phyloP scores from a whole-genome alignment of 2,888 invertebrate genomes.

The Sphaeridia pumilis region DNA sequence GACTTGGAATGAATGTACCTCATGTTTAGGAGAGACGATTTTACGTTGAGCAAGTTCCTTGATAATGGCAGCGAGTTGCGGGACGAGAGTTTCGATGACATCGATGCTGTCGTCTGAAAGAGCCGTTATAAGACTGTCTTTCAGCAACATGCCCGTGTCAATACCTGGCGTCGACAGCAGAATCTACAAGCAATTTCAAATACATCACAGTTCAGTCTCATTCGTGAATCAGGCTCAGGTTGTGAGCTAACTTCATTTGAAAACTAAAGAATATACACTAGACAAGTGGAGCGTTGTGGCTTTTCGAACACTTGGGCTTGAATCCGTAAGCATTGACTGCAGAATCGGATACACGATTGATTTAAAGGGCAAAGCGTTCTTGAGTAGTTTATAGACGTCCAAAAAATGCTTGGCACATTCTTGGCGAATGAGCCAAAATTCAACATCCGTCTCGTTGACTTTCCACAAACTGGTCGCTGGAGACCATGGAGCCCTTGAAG shows the following conservation, averaged over 20 bases:
- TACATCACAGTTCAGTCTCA: neutral
- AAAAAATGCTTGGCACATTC: constrained; percentile 25
- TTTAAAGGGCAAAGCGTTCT: constrained; percentile 28
- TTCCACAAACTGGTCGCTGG: neutral
- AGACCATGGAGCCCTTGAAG: neutral
- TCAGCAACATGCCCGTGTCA: constrained; percentile 17
- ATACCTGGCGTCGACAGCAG: constrained; percentile 24
- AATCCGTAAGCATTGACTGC: constrained; percentile 26
- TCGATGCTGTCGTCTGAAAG: constrained; percentile 31
- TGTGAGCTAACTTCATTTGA: neutral
- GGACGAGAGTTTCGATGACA: constrained; percentile 29
- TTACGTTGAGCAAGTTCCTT: constrained; percentile 27
- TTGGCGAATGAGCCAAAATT: constrained; percentile 17
- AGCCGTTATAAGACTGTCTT: constrained; percentile 29
- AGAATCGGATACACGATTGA: constrained; percentile 27
- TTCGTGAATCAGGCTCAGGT: neutral
- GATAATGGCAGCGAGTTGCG: constrained; percentile 25
- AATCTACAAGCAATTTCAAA: neutral
- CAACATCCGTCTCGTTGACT: neutral
- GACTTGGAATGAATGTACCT: constrained; percentile 13
- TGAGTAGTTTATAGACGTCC: constrained; percentile 23
- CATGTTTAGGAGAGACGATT: constrained; percentile 28
- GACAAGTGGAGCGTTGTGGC: constrained; percentile 22
- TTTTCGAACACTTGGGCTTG: constrained; percentile 20
- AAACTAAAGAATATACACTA: constrained; percentile 9